Percentiles rank a stretch among this genome's conserved stretches.
These are phyloP conservation scores for Chlorospingus flavigularis DNA, from an alignment of 2,797 vertebrate genomes.

Conservation along the genomic window DNA sequence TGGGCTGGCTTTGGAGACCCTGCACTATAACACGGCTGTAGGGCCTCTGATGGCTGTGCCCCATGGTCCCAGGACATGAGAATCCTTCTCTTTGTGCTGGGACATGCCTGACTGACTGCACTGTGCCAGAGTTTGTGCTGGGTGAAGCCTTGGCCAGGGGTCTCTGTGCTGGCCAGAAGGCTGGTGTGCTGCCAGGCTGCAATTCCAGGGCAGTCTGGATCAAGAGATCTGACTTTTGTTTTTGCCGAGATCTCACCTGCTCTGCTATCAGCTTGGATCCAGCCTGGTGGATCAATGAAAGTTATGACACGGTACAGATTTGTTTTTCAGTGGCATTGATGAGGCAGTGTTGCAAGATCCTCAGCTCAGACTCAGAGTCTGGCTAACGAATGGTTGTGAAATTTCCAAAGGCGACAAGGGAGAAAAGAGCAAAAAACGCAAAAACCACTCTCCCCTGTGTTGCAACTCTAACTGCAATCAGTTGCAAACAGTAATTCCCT, in stretches of 20 bases:
- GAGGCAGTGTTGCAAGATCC: slow-evolving; percentile 55
- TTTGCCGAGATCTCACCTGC: background rate
- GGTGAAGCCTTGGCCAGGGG: background rate
- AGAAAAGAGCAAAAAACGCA: background rate
- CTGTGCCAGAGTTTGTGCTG: background rate
- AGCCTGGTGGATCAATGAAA: slow-evolving; percentile 19
- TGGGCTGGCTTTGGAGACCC: background rate
- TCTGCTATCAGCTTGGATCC: slow-evolving; percentile 4
- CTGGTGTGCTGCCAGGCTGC: background rate
- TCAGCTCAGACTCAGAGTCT: slow-evolving; percentile 36
- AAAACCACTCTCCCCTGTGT: slow-evolving; percentile 27
- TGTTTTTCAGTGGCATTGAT: slow-evolving; percentile 56
- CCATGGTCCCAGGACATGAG: background rate
- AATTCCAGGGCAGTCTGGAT: background rate
- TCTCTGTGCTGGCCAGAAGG: background rate
- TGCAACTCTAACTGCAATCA: slow-evolving; percentile 53
- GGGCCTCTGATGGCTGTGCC: background rate
- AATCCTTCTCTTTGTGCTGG: background rate
- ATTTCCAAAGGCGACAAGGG: slow-evolving; percentile 43
- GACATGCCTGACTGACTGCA: background rate
- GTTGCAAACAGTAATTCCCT: slow-evolving; percentile 21
- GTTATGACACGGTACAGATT: slow-evolving; percentile 15
- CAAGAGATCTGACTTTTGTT: background rate
- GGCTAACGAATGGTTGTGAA: slow-evolving; percentile 48
- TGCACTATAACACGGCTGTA: background rate